A percentile compares a stretch with the other conserved stretches of the same genome.
Evolutionary conservation across 2,113 vertebrate genomes (phyloP).

Genomic region (Panthera leo): DNA sequence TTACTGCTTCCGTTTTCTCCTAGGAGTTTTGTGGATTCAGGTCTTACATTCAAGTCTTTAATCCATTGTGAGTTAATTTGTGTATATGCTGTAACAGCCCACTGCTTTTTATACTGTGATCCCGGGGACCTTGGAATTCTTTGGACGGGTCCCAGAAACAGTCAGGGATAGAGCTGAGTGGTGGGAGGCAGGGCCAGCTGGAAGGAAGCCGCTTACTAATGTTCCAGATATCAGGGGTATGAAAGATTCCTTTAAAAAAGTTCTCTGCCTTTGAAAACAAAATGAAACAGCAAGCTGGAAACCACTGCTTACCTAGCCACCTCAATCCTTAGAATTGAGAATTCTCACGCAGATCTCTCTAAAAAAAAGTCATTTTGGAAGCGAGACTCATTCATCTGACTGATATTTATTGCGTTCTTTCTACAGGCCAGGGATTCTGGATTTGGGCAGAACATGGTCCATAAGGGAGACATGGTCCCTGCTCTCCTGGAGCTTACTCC

Average conservation of each 20-base stretch:
- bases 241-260: background rate
- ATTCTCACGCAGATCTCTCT: too few relatives aligned
- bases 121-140: constrained; percentile 2
- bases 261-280: background rate
- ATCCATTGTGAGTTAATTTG: background rate
- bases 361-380: background rate
- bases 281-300: background rate
- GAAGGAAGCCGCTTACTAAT: background rate
- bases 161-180: background rate
- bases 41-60: background rate
- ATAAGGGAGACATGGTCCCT: background rate
- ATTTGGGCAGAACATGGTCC: background rate
- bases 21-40: background rate
- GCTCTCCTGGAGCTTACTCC: rapidly evolving
- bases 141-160: background rate
- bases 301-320: rapidly evolving
- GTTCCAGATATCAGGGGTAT: background rate
- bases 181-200: background rate
- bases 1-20: background rate
- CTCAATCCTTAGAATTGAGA: background rate
- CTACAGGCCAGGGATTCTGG: background rate
- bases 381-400: background rate
- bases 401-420: background rate
- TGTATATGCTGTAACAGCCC: background rate
- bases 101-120: background rate